phyloP scores from a whole-genome alignment of 2,113 vertebrate species.

The Thalassoma bifasciatum region DNA sequence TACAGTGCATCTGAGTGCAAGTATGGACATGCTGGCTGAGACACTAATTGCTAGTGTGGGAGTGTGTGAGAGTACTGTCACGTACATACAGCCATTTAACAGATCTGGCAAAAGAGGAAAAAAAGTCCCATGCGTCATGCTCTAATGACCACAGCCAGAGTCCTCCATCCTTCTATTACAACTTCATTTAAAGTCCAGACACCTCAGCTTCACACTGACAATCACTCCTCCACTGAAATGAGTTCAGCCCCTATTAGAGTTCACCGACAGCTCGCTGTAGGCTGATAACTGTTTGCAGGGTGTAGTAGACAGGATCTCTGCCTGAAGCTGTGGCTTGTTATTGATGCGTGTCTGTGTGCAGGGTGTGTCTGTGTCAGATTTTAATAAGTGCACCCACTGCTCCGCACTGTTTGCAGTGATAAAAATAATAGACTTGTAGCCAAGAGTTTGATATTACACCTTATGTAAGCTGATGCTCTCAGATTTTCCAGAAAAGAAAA shows the following conservation, averaged over 20 bases:
- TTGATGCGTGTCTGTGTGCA: not conserved
- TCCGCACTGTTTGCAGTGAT: not conserved
- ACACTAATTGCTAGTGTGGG: slow-evolving; percentile 62
- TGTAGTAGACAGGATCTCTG: slow-evolving; percentile 11
- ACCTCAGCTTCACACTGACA: slow-evolving; percentile 10
- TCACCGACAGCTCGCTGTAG: slow-evolving; percentile 23
- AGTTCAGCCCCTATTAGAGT: slow-evolving; percentile 13
- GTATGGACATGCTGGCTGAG: slow-evolving; percentile 33
- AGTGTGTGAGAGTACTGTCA: slow-evolving; percentile 59
- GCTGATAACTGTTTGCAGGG: slow-evolving; percentile 37
- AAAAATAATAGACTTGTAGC: not conserved
- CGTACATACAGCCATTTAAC: slow-evolving; percentile 47
- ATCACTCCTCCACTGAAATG: slow-evolving; percentile 1
- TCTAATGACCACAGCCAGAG: slow-evolving; percentile 39
- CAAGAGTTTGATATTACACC: too few relatives aligned
- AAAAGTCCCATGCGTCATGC: slow-evolving; percentile 7
- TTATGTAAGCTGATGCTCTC: too few relatives aligned
- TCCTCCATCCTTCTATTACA: slow-evolving; percentile 41
- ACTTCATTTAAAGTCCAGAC: slow-evolving; percentile 32
- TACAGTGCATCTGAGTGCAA: slow-evolving; percentile 24
- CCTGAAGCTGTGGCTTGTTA: slow-evolving; percentile 5
- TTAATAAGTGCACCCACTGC: not conserved
- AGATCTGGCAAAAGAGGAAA: slow-evolving; percentile 31
- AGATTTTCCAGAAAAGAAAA: not conserved
- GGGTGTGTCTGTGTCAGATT: not conserved